Conservation (phyloP, 2,113 vertebrate genomes). For the Lepisosteus osseus region DNA sequence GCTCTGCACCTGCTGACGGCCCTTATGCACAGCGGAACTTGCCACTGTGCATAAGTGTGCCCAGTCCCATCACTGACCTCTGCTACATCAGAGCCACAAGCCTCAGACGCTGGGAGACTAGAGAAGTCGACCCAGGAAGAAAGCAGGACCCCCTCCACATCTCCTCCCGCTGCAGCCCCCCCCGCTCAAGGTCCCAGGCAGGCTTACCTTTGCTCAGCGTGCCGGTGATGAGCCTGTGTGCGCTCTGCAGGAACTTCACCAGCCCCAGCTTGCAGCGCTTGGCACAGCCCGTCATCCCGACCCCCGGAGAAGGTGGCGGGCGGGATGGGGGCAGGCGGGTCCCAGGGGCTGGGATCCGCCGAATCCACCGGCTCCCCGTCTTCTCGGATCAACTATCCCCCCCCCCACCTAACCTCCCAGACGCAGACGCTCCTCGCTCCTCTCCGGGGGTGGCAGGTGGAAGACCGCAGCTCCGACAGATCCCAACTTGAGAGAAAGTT, state of each 20-base stretch:
- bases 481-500: no score
- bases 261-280: slow-evolving; percentile 83
- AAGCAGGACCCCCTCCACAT: no score
- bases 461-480: no score
- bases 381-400: slow-evolving; percentile 10
- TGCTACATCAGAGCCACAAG: no score
- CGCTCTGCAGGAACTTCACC: slow-evolving; percentile 78
- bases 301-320: slow-evolving; percentile 18
- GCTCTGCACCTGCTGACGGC: no score
- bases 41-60: no score
- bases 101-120: no score
- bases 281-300: slow-evolving; percentile 80
- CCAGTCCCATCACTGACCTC: no score
- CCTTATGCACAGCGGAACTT: no score
- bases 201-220: slow-evolving; percentile 86
- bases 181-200: no score
- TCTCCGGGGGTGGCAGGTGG: background rate
- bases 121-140: no score
- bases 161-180: no score
- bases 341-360: slow-evolving; percentile 17
- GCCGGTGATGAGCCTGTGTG: slow-evolving; percentile 84
- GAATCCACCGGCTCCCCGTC: slow-evolving; percentile 16
- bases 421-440: slow-evolving; percentile 3
- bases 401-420: background rate
- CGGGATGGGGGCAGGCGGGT: slow-evolving; percentile 14